phyloP scores from a whole-genome alignment of 2,888 invertebrate genomes.

The Melinaea marsaeus region DNA sequence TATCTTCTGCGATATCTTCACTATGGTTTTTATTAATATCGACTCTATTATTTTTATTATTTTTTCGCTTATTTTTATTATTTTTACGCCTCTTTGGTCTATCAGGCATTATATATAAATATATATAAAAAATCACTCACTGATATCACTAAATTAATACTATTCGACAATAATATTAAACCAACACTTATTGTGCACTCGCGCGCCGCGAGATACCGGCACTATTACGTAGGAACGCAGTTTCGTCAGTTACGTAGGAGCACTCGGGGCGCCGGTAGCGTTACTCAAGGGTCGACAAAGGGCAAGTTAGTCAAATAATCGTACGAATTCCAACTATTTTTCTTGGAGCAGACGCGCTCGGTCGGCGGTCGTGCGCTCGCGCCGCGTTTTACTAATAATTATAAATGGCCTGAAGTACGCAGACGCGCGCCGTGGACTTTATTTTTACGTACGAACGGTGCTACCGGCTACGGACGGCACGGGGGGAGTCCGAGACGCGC shows the following conservation, averaged over 20 bases:
- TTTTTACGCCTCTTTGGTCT: slow-evolving; percentile 66
- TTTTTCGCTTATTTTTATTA: slow-evolving; percentile 71
- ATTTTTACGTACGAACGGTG: slow-evolving; percentile 74
- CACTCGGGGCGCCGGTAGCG: slow-evolving; percentile 43
- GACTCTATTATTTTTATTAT: slow-evolving; percentile 58
- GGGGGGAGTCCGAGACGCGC: slow-evolving; percentile 58
- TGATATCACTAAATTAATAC: slow-evolving; percentile 58
- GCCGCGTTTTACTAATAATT: slow-evolving; percentile 77
- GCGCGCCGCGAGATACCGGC: slow-evolving; percentile 55
- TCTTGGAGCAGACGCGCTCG: slow-evolving; percentile 67
- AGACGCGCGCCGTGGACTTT: slow-evolving; percentile 71
- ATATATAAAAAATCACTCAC: slow-evolving; percentile 45
- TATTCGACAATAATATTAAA: slow-evolving; percentile 54
- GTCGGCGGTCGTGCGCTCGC: slow-evolving; percentile 71
- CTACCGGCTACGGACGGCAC: slow-evolving; percentile 50
- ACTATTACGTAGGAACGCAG: slow-evolving; percentile 60
- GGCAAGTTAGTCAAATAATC: slow-evolving; percentile 38
- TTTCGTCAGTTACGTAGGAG: slow-evolving; percentile 39
- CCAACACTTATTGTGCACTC: slow-evolving; percentile 48
- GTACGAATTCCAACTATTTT: slow-evolving; percentile 32
- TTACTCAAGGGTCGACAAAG: slow-evolving; percentile 50
- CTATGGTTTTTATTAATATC: slow-evolving; percentile 45
- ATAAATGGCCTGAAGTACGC: slow-evolving; percentile 75
- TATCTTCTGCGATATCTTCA: slow-evolving; percentile 42
- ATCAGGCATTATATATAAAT: slow-evolving; percentile 61